Base-by-base conservation (phyloP, 2,888 invertebrate species). In the Hypolimnas misippus region DNA sequence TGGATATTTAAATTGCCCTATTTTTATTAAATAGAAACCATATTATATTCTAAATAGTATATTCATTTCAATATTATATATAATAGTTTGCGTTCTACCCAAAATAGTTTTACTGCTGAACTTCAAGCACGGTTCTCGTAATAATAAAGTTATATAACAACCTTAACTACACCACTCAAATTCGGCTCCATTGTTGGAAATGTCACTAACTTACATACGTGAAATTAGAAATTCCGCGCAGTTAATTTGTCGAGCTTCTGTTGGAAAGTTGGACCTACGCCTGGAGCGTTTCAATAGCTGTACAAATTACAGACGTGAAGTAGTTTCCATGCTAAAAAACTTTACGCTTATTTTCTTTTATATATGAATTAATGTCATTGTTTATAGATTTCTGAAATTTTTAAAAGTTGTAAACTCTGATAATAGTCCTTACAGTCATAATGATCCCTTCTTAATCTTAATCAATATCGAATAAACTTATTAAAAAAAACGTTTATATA, bases 191-290 rank as follows among this genome's bases (percentile, higher is more conserved):
- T 65, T 62, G 65, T 62, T 35, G 16, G 10, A 29, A 19, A 55
- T 44, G 58, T 67, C 65, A 46, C 49, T 49, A 49, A 55, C 33
- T 53, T 58, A 44, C 57, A 38, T 50, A 67, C 63, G 57, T 54
- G 65, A 56, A 63, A 54, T 62, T 65, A 63, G 51, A 46, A 58
- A 65, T 64, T 70, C 67, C 61, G 8, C 52, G 52, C 59, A 53
- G 65, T 53, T 65, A 70, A 70, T 70, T 68, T 70, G 70, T 67
- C 64, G 56, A 59, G 52, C 63, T 64, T 38, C 46, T 57, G 38
- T 53, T 49, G 25, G 35, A 46, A 62, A 68, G 66, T 68, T 61
- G 31, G 59, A 33, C 21, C 42, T 40, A 57, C 35, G 55, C 58
- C 12, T 52, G 56, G 19, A 56, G 52, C 51, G 17, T 33, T 40